Base-by-base conservation (phyloP, 2,888 invertebrate genomes). In the Leptogaster cylindrica region DNA sequence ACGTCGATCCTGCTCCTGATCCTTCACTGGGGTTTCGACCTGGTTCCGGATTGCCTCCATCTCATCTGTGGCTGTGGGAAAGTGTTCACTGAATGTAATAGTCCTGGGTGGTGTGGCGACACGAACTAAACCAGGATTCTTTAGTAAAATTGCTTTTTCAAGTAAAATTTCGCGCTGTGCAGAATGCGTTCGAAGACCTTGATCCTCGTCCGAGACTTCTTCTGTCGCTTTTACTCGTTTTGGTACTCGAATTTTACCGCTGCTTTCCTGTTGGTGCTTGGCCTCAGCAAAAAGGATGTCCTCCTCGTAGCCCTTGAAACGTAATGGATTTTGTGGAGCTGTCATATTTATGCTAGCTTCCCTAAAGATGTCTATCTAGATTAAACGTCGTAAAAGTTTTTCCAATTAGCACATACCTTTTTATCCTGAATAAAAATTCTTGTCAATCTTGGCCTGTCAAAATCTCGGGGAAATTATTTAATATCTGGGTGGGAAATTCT, bases 61-160 rank as follows among this genome's bases (percentile, higher is more conserved):
- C 3, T 82, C 77, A 72, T 87, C 86, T 72, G 86, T 85, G 70
- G 86, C 87, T 23, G 89, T 86, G 33, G 92, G 92, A 76, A 92
- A 92, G 72, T 92, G 92, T 75, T 91, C 91, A 74, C 92, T 91
- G 65, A 96, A 83, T 8, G 94, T 95, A 64, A 96, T 88, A 16
- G 90, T 88, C 74, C 93, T 85, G 8, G 96, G 96, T 3, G 96
- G 96, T 16, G 95, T 95, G 82, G 91, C 87, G 51, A 95, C 92
- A 71, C 93, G 86, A 58, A 93, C 86, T 82, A 89, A 87, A 14
- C 88, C 86, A 31, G 89, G 87, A 73, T 90, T 89, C 68, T 87
- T 86, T 41, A 86, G 84, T 77, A 92, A 81, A 71, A 92, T 87
- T 10, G 92, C 89, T 83, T 93, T 92, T 77, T 95, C 95, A 76